Percentiles rank a stretch among this genome's conserved stretches.
Conservation (phyloP, 2,113 vertebrate species). For the Takifugu flavidus region DNA sequence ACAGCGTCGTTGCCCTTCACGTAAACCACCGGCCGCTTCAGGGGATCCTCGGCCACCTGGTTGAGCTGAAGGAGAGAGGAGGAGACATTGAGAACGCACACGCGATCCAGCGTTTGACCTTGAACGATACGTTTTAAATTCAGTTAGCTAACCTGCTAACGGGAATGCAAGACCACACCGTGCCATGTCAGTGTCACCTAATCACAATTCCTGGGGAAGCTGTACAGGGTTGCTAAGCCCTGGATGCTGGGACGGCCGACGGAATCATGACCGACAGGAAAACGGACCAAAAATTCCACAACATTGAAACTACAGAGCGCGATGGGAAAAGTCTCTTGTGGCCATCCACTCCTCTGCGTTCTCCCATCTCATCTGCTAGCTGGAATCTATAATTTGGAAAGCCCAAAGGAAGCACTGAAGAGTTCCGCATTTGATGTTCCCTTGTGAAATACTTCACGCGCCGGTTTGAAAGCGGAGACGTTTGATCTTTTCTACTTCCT, state of each 20-base stretch:
- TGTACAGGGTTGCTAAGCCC: too few species aligned
- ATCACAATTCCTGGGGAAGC: too few species aligned
- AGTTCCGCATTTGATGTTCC: conserved; percentile 63
- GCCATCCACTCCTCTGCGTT: conserved; percentile 36
- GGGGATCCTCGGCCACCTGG: conserved; percentile 89
- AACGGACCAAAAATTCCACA: conserved; percentile 39
- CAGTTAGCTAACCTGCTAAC: too few species aligned
- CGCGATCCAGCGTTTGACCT: not conserved
- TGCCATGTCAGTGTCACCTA: too few species aligned
- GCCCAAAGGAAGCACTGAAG: conserved; percentile 67
- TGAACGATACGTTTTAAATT: too few species aligned
- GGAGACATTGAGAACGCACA: not conserved
- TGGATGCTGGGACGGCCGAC: too few species aligned
- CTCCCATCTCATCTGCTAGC: conserved; percentile 45
- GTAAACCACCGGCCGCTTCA: conserved; percentile 96
- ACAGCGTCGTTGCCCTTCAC: conserved; percentile 98
- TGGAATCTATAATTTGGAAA: conserved; percentile 73
- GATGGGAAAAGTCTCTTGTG: conserved; percentile 41
- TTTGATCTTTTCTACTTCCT: conserved; percentile 37
- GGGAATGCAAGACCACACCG: too few species aligned
- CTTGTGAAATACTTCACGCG: conserved; percentile 51
- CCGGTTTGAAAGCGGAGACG: conserved; percentile 50
- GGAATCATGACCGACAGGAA: not conserved
- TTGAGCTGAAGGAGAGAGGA: conserved; percentile 78
- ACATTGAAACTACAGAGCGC: conserved; percentile 51